phyloP scores from a whole-genome alignment of 2,797 vertebrate species.

The Aulostomus chinensis region DNA sequence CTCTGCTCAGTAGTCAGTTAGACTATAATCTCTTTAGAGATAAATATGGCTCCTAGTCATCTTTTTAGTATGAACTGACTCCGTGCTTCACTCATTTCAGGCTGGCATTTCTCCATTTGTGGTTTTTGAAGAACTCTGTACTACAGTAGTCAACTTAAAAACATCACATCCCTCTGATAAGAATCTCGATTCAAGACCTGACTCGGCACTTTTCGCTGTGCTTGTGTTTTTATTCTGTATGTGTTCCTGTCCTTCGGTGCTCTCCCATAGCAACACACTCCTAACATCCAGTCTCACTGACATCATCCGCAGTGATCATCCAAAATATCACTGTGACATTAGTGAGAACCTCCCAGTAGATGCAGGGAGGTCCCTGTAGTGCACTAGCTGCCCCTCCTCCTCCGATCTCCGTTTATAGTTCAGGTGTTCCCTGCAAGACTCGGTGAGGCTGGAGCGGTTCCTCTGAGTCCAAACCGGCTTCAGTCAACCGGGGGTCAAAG shows the following conservation, averaged over 20 bases:
- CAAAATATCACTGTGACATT: conserved; percentile 12
- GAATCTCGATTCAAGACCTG: conserved; percentile 23
- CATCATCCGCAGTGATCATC: conserved; percentile 16
- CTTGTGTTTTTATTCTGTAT: conserved; percentile 46
- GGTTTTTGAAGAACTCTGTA: conserved; percentile 22
- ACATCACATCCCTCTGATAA: conserved; percentile 25
- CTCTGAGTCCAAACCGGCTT: conserved; percentile 23
- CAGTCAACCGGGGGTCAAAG: conserved; percentile 37
- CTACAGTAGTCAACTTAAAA: conserved; percentile 5
- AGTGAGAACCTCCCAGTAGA: conserved; percentile 15
- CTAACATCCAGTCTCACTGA: conserved; percentile 19
- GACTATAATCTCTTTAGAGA: conserved; percentile 21
- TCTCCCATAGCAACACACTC: conserved; percentile 40
- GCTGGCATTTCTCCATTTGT: conserved; percentile 14
- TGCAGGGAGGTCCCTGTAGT: conserved; percentile 10
- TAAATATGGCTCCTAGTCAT: conserved; percentile 19
- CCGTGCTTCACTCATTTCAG: conserved; percentile 25
- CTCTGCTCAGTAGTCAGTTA: conserved; percentile 11
- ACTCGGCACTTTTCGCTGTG: conserved; percentile 51
- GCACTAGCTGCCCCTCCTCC: conserved; percentile 26
- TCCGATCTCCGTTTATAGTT: conserved; percentile 30
- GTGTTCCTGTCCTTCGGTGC: conserved; percentile 53
- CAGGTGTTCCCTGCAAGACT: conserved; percentile 26
- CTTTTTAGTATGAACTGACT: conserved; percentile 19
- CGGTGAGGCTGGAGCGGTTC: conserved; percentile 15